A percentile compares a stretch with the other conserved stretches of the same genome.
phyloP scores from a whole-genome alignment of 2,797 vertebrate genomes.

The Apodemus agrarius region DNA sequence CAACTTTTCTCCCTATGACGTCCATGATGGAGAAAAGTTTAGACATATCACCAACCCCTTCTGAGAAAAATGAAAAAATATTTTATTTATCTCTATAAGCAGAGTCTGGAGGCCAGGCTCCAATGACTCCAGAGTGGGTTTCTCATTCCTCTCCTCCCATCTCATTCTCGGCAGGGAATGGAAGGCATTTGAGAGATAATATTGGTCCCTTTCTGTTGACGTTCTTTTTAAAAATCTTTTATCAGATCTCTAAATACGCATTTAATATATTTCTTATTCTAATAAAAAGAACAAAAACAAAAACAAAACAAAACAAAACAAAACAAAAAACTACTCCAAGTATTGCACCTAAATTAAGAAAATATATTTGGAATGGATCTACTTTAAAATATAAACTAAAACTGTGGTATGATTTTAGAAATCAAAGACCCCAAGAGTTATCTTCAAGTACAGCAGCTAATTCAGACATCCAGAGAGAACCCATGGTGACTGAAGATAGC shows the following conservation, averaged over 20 bases:
- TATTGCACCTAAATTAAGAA: constrained; percentile 24
- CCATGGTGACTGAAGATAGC: not conserved
- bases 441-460: not conserved
- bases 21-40: not conserved
- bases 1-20: not conserved
- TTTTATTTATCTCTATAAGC: not conserved
- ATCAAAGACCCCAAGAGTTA: not conserved
- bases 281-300: not conserved
- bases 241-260: not conserved
- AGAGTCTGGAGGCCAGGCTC: not conserved
- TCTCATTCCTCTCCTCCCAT: not conserved
- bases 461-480: not conserved
- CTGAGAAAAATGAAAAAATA: not conserved
- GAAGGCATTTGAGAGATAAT: not conserved
- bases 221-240: not conserved
- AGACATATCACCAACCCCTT: not conserved
- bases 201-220: not conserved
- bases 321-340: not conserved
- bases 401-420: not conserved
- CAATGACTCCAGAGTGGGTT: too few species aligned
- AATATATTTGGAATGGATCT: not conserved
- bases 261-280: not conserved
- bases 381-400: not conserved
- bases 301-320: too few species aligned
- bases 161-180: not conserved